phyloP scores from a whole-genome alignment of 2,113 vertebrate genomes.

The Alligator sinensis region DNA sequence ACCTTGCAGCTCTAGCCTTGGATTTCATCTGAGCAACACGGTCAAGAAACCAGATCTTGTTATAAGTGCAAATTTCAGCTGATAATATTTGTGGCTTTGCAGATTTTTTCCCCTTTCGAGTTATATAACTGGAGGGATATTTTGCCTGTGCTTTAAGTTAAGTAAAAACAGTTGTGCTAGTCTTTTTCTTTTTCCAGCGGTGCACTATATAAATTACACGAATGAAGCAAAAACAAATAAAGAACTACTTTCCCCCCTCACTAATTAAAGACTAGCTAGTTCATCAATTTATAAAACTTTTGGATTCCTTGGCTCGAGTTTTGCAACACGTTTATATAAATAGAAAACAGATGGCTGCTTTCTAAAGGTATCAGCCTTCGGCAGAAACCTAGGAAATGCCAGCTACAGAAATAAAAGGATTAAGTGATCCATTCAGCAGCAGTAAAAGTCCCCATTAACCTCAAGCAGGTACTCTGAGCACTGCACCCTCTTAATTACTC shows the following conservation, averaged over 20 bases:
- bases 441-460: conserved; percentile 61
- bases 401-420: conserved; percentile 71
- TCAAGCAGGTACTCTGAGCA: conserved; percentile 42
- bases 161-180: conserved; percentile 64
- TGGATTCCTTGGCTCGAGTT: conserved; percentile 57
- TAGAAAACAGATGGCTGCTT: conserved; percentile 71
- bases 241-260: conserved; percentile 58
- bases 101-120: conserved; percentile 49
- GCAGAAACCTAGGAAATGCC: conserved; percentile 64
- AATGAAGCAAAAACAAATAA: conserved; percentile 70
- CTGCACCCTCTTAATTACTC: conserved; percentile 38
- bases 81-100: conserved; percentile 58
- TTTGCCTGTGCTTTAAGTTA: conserved; percentile 47
- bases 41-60: conserved; percentile 63
- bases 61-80: conserved; percentile 62
- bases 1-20: conserved; percentile 31
- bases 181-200: conserved; percentile 38
- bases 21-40: conserved; percentile 39
- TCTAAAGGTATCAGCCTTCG: conserved; percentile 66
- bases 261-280: conserved; percentile 72
- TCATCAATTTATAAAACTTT: conserved; percentile 71
- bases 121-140: conserved; percentile 40
- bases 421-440: conserved; percentile 62
- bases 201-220: conserved; percentile 46
- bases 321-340: conserved; percentile 66